Base-by-base conservation (phyloP, 2,113 vertebrate genomes). In the Amblyopsis rosae region DNA sequence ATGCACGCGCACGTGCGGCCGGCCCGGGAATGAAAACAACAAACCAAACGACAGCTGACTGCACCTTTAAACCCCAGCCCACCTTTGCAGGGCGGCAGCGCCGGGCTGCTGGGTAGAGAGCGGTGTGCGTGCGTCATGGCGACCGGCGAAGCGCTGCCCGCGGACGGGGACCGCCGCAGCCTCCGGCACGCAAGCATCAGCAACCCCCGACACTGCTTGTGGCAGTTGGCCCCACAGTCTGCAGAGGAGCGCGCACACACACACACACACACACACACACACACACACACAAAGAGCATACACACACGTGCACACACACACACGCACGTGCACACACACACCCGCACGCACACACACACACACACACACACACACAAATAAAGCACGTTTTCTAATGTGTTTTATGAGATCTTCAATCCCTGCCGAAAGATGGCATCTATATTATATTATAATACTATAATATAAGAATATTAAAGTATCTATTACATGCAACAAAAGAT, bases 201-300 rank as follows among this genome's bases (percentile, higher is more conserved):
- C 59, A 98, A 92, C 76, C 99, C 96, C 73, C 95, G 93, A 85
- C 98, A 99, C 63, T 99, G 98, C 88, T 98, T 99, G 75, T 99
- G 98, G 74, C 97, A 98, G 85, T 98, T 99, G 70, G 95, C 96
- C 15, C 96, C 98, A 0, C 98, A 99, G 65, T 99, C 98, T 99
- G 90, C 58, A 86, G 62, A 59, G 1, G 59, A 68, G 32, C 4
- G 48, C 16, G 72, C 9, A 65, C 10, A 49, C 3, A 41, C 6
- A 66, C 4, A 64, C 4, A 6, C 57, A 3, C 0, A 16, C 19
- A 16, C 26, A 11, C 16, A 3, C 3, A 3, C 35, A 41, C 35
- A 1, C 35, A 41, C 35, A 41, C 35, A 41, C 4, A 7, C 3
- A 19, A 26, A 26, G 26, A 1, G 26, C 26, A 66, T 3, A 64